Base-by-base conservation (phyloP, 1,140 invertebrate species). In the Lordiphosa mommai region DNA sequence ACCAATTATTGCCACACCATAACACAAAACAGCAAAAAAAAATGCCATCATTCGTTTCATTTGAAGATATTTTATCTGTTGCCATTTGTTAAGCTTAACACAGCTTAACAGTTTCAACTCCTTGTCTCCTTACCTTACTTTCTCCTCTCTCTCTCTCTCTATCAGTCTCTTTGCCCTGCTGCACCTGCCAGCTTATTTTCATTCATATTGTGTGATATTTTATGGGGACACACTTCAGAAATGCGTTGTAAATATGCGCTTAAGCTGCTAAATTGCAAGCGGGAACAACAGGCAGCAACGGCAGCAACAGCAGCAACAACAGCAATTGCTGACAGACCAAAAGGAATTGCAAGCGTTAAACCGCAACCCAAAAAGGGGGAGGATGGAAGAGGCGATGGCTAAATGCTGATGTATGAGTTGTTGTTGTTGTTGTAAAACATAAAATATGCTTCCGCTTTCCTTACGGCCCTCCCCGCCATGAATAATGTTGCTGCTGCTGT, bases 361-460 rank as follows among this genome's bases (percentile, higher is more conserved):
- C 76, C 76, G 58, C 76, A 80, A 82, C 72, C 76, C 76, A 80
- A 70, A 79, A 61, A 69, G 60, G 55, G 51, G 5, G 17, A 6
- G 29, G 14, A 8, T 5, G 30, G n/a, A 0, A 9, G 9, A 12
- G 14, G 20, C 17, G 40, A 6, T n/a, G 40, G 53, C 77, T 80
- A 86, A 86, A 86, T 86, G 80, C 82, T 86, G 82, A 86, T 86
- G 82, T 86, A 86, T 80, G 76, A 71, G 76, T 36, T 73, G 44
- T 36, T 69, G 72, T 48, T 76, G 65, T 58, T 79, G 64, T 50
- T 30, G 55, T 44, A 86, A 86, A 86, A 80, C 82, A 86, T 86
- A 86, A 86, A 86, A 86, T 86, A 86, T 86, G 82, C 82, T 86
- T 77, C 74, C 71, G 59, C 58, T 82, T 47, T 56, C 36, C 30